Evolutionary conservation across 2,797 vertebrate species (phyloP).

Genomic region (Takifugu rubripes): DNA sequence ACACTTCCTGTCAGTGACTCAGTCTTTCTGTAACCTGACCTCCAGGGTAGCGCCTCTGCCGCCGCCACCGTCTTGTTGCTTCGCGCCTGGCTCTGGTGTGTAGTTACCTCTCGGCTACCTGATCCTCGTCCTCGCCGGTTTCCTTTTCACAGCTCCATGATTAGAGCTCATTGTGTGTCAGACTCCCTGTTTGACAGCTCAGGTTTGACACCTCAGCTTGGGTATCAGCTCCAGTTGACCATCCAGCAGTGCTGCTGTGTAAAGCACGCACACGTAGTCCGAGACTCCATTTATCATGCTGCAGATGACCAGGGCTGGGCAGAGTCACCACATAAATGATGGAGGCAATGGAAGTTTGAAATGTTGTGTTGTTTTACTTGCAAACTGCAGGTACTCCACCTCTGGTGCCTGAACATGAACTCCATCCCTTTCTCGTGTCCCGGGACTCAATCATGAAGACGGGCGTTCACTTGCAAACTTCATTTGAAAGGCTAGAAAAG

Average conservation of each 20-base stretch:
- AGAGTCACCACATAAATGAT: too few species aligned
- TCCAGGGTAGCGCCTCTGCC: slow-evolving; percentile 45
- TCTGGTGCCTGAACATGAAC: too few species aligned
- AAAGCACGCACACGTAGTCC: too few species aligned
- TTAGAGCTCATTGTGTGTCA: slow-evolving; percentile 68
- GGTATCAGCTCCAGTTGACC: slow-evolving; percentile 31
- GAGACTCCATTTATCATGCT: slow-evolving; percentile 12
- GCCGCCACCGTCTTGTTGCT: slow-evolving; percentile 63
- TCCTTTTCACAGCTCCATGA: slow-evolving; percentile 72
- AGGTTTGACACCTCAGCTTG: slow-evolving; percentile 33
- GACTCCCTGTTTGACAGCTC: slow-evolving; percentile 65
- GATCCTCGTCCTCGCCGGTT: slow-evolving; percentile 58
- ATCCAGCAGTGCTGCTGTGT: slow-evolving; percentile 1
- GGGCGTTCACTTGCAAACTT: too few species aligned
- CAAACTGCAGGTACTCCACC: too few species aligned
- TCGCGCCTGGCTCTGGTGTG: slow-evolving; percentile 56
- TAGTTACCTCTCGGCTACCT: slow-evolving; percentile 68
- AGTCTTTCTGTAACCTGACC: slow-evolving; percentile 81
- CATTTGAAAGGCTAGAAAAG: too few species aligned
- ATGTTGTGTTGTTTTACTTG: too few species aligned
- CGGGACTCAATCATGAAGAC: too few species aligned
- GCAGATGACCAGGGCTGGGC: too few species aligned
- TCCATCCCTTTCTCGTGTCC: too few species aligned
- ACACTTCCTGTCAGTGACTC: slow-evolving; percentile 77
- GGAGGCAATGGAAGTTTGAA: too few species aligned